These are phyloP conservation scores for Colletes gigas DNA, from an alignment of 1,140 invertebrate species.

Conservation along the genomic window DNA sequence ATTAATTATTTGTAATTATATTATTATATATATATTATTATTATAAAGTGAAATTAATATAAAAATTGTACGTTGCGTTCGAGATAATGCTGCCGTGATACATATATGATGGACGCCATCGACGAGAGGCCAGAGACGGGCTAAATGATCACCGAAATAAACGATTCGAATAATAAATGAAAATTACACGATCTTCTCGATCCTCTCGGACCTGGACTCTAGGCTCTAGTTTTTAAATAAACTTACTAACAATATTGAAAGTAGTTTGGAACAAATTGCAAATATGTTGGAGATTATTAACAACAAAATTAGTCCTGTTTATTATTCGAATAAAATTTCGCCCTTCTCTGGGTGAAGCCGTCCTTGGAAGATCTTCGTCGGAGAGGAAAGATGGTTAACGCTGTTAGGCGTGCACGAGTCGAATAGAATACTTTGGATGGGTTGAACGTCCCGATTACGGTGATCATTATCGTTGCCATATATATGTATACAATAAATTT, in stretches of 20 bases:
- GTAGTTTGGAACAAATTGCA: too few relatives aligned
- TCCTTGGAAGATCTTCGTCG: not conserved
- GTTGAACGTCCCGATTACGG: not conserved
- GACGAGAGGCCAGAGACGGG: too few relatives aligned
- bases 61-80: conserved; percentile 57
- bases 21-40: conserved; percentile 70
- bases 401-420: not conserved
- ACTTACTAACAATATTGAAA: too few relatives aligned
- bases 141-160: too few relatives aligned
- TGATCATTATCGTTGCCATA: too few relatives aligned
- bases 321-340: too few relatives aligned
- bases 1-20: conserved; percentile 74
- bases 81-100: conserved; percentile 24
- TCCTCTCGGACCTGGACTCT: too few relatives aligned
- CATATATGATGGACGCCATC: not conserved
- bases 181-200: too few relatives aligned
- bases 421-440: not conserved
- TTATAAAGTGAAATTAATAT: conserved; percentile 67
- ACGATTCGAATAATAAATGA: too few relatives aligned
- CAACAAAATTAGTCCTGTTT: too few relatives aligned
- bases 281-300: too few relatives aligned
- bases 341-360: not conserved
- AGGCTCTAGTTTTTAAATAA: too few relatives aligned
- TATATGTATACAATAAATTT: not conserved
- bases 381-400: not conserved